Percentiles rank a stretch among this genome's conserved stretches.
phyloP scores from a whole-genome alignment of 2,797 vertebrate species.

The Percopsis omiscomaycus region DNA sequence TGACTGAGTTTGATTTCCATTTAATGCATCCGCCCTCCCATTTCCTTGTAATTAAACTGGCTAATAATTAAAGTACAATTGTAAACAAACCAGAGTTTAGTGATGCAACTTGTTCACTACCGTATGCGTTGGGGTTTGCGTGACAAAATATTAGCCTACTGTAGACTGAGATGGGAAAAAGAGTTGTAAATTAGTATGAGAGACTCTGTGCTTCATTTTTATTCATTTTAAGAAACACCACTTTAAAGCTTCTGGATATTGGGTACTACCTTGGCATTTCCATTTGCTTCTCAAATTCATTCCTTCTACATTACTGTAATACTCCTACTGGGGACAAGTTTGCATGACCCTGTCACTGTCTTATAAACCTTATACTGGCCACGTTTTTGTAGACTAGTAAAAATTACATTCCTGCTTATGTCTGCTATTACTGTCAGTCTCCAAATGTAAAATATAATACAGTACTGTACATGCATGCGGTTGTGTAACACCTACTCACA shows the following conservation, averaged over 20 bases:
- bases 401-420: not conserved
- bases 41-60: slow-evolving; percentile 52
- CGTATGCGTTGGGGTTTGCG: slow-evolving; percentile 5
- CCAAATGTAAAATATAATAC: not conserved
- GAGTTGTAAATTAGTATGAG: no score
- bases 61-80: slow-evolving; percentile 47
- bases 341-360: not conserved
- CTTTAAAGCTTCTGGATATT: not conserved
- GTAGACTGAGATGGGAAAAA: no score
- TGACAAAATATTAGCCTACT: not conserved
- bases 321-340: not conserved
- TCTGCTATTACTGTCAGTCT: not conserved
- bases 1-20: slow-evolving; percentile 41
- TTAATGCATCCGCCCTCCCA: slow-evolving; percentile 50
- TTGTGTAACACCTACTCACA: not conserved
- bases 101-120: slow-evolving; percentile 25
- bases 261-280: not conserved
- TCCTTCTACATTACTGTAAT: no score
- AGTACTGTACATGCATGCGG: not conserved
- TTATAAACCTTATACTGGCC: not conserved
- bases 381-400: not conserved
- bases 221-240: not conserved
- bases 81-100: slow-evolving; percentile 40
- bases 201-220: no score
- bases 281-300: not conserved